phyloP scores from a whole-genome alignment of 2,797 vertebrate genomes.

The Argya squamiceps region DNA sequence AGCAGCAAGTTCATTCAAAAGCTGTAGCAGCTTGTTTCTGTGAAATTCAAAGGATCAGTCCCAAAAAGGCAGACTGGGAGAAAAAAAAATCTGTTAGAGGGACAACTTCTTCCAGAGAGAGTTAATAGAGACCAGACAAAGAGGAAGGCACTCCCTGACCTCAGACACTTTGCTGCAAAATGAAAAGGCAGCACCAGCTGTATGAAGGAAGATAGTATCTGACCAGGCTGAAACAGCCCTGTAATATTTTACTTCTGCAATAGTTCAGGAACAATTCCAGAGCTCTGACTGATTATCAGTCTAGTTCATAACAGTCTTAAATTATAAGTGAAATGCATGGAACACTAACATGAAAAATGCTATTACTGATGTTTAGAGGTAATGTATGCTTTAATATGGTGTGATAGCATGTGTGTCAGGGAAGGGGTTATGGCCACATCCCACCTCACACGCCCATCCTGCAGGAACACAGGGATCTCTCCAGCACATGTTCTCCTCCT shows the following conservation, averaged over 20 bases:
- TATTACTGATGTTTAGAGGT: not conserved
- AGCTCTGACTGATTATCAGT: not conserved
- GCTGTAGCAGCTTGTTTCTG: not conserved
- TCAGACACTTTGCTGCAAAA: constrained; percentile 35
- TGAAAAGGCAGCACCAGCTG: constrained; percentile 38
- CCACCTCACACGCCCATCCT: not conserved
- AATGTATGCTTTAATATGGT: not conserved
- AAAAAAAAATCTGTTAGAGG: not conserved
- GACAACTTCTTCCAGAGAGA: constrained; percentile 36
- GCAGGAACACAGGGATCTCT: not conserved
- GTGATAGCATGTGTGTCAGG: not conserved
- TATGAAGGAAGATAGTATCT: not conserved
- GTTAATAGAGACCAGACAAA: constrained; percentile 60
- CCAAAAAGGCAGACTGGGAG: constrained; percentile 14
- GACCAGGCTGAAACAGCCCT: not conserved
- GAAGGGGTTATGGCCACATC: not conserved
- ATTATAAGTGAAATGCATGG: not conserved
- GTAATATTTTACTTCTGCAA: not conserved
- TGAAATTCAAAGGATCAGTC: constrained; percentile 46
- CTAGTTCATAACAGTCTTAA: not conserved
- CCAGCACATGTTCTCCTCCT: not conserved
- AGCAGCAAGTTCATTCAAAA: constrained; percentile 48
- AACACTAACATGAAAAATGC: not conserved
- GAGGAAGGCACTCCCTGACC: constrained; percentile 54
- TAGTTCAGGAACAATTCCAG: not conserved